Conservation (phyloP, 37 sponge, comb jelly and placozoan species). For the Bolinopsis microptera region DNA sequence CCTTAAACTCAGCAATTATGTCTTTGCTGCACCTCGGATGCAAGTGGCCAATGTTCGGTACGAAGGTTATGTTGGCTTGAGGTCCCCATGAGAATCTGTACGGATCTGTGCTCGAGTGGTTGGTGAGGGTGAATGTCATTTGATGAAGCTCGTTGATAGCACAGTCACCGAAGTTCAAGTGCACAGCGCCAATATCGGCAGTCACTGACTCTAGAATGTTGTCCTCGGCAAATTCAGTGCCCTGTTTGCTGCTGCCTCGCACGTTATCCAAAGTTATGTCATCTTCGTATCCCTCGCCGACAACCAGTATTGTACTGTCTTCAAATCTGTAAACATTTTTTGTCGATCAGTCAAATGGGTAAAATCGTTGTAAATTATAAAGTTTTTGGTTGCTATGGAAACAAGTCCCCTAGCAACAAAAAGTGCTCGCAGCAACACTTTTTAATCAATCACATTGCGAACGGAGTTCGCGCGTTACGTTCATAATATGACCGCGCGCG, state of each 20-base stretch:
- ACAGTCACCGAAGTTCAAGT: conserved; percentile 82
- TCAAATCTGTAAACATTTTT: conserved; percentile 85
- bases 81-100: conserved; percentile 77
- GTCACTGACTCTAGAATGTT: conserved; percentile 35
- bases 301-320: conserved; percentile 73
- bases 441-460: too few species aligned
- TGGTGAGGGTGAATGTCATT: conserved; percentile 85
- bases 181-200: conserved; percentile 70
- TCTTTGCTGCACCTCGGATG: conserved; percentile 84
- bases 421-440: neutral
- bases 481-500: neutral
- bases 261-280: conserved; percentile 76
- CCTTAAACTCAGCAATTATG: conserved; percentile 79
- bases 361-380: too few species aligned
- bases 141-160: conserved; percentile 79
- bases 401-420: neutral
- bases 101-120: conserved; percentile 72
- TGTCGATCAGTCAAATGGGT: too few species aligned
- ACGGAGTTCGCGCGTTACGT: neutral
- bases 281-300: conserved; percentile 91
- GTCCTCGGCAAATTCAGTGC: conserved; percentile 35
- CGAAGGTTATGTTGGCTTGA: conserved; percentile 71
- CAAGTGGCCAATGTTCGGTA: conserved; percentile 83
- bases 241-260: conserved; percentile 66
- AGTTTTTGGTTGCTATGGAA: neutral